Evolutionary conservation across 1,140 invertebrate genomes (phyloP), one percentile per base, ranked within the genome.

Genomic region (Drosophila lacertosa): DNA sequence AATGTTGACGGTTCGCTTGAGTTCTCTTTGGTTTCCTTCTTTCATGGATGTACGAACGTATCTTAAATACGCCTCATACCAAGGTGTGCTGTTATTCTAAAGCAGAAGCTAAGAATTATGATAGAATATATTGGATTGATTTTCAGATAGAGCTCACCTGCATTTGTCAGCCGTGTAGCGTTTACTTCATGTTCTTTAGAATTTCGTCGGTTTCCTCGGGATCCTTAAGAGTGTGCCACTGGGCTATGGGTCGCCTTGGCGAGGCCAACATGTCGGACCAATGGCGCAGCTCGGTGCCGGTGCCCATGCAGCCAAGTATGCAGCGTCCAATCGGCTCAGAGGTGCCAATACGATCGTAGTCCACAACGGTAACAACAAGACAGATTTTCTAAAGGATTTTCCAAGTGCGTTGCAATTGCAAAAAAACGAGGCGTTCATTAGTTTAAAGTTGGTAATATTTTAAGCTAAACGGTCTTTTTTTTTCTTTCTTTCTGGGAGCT

Each of bases 221-320:
- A 91, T 98, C 97, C 92, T 98, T 98, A 72, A 99, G 95, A 68
- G 98, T 99, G 92, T 99, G 99, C 99, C 99, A 99, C 92, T 99
- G 99, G 73, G 99, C 99, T 86, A 99, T 99, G 26, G 99, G 99
- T 91, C 99, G 95, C 89, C 99, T 94, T 2, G 99, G 99, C 64
- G 98, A 99, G 86, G 99, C 98, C 92, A 99, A 92, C 98, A 99
- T 99, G 92, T 99, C 99, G 57, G 98, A 99, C 99, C 99, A 99
- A 92, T 99, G 99, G 80, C 99, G 96, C 47, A 99, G 93, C 92
- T 99, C 99, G 16, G 98, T 99, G 59, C 99, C 99, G 69, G 95
- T 97, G 78, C 98, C 98, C 92, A 98, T 99, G 93, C 98, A 99
- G 44, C 99, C 99, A 73, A 99, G 94, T 59, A 99, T 94, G 67